Conservation (phyloP, 2,888 invertebrate genomes). For the Cheilosia variabilis region DNA sequence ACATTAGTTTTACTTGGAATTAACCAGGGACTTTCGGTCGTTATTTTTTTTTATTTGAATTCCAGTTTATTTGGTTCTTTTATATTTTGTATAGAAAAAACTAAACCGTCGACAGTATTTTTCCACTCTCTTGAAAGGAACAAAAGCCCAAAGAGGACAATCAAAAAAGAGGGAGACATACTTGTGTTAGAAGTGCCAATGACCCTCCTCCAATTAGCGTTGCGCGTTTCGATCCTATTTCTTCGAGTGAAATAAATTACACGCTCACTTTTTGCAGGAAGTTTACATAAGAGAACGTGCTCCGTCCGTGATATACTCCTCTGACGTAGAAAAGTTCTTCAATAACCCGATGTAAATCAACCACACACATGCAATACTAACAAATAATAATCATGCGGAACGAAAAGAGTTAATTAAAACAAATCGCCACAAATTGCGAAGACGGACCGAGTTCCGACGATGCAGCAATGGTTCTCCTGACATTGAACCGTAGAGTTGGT, state of each 20-base stretch:
- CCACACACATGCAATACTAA: slow-evolving; percentile 24
- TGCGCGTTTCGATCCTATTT: slow-evolving; percentile 6
- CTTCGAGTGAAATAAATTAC: slow-evolving; percentile 3
- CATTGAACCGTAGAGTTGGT: slow-evolving; percentile 49
- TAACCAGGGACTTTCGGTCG: slow-evolving; percentile 13
- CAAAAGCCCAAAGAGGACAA: slow-evolving; percentile 32
- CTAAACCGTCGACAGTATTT: background rate
- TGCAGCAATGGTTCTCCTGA: slow-evolving; percentile 35
- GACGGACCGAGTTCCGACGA: slow-evolving; percentile 7
- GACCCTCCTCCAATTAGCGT: slow-evolving; percentile 1
- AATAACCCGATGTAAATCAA: slow-evolving; percentile 13
- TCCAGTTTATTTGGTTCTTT: slow-evolving; percentile 21
- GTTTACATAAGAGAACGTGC: slow-evolving; percentile 60
- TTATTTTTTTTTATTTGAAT: slow-evolving; percentile 9
- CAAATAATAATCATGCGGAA: slow-evolving; percentile 8
- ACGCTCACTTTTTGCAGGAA: slow-evolving; percentile 39
- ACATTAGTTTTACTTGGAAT: slow-evolving; percentile 60
- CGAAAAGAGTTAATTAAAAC: slow-evolving; percentile 14
- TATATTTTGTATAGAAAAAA: slow-evolving; percentile 6
- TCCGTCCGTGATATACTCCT: background rate
- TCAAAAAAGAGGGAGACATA: slow-evolving; percentile 33
- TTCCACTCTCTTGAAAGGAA: slow-evolving; percentile 16
- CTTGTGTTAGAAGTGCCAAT: slow-evolving; percentile 31
- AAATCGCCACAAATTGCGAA: slow-evolving; percentile 2
- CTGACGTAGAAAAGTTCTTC: slow-evolving; percentile 46